Base-by-base conservation (phyloP, 2,113 vertebrate species). In the Muntiacus reevesi region DNA sequence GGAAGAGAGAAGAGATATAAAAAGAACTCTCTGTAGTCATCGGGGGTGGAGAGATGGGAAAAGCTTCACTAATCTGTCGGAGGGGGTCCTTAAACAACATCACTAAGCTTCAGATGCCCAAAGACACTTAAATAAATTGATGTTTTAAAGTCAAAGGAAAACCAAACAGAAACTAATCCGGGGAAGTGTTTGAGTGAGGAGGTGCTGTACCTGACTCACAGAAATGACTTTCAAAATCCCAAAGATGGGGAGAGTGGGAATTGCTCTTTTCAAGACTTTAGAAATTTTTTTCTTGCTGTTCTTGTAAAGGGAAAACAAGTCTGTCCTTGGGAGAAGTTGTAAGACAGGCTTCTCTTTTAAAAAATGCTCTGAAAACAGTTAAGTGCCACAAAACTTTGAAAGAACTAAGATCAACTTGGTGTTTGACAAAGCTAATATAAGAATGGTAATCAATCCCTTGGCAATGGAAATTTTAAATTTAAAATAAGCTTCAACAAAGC, bases 401-500 rank as follows among this genome's bases (percentile, higher is more conserved):
- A 98, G 97, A 96, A 96, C 96, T 96, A 90, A 97, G 95, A 99
- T 98, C 97, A 97, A 98, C 94, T 98, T 98, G 97, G 98, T 98
- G 97, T 98, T 98, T 98, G 99, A 99, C 98, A 99, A 98, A 98
- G 98, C 98, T 98, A 98, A 98, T 98, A 95, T 97, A 98, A 98
- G 98, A 98, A 99, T 98, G 97, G 96, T 98, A 99, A 99, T 99
- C 99, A 99, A 98, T 99, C 99, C 98, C 99, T 98, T 98, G 98
- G 98, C 97, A 98, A 97, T 98, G 98, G 98, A 98, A 98, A 99
- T 99, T 99, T 99, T 98, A 99, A 99, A 99, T 99, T 99, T 99
- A 99, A 99, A 99, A 99, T 99, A 98, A 99, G 99, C 98, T 98
- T 98, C 98, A 98, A 98, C 98, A 99, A 99, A 99, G 98, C 98